A percentile compares a stretch with the other conserved stretches of the same genome.
phyloP scores from a whole-genome alignment of 2,888 invertebrate genomes.

The Thecophora atra region DNA sequence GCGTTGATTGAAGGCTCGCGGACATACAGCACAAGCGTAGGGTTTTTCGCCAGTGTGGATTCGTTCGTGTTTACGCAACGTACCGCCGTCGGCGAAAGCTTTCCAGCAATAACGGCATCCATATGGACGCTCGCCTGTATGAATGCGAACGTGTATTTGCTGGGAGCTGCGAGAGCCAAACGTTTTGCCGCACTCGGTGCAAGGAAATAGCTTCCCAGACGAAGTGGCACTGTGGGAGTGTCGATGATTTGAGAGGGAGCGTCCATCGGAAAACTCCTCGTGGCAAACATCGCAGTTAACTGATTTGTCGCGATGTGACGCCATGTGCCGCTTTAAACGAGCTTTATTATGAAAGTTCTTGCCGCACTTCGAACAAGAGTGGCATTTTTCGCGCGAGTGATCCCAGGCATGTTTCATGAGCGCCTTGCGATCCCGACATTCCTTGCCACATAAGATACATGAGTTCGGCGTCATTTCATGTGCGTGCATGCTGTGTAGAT shows the following conservation, averaged over 20 bases:
- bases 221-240: slow-evolving; percentile 70
- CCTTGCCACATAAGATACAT: slow-evolving; percentile 74
- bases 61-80: slow-evolving; percentile 83
- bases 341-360: slow-evolving; percentile 79
- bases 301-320: slow-evolving; percentile 76
- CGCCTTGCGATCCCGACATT: slow-evolving; percentile 75
- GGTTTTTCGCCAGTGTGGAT: slow-evolving; percentile 89
- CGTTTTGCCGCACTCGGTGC: slow-evolving; percentile 84
- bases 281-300: slow-evolving; percentile 77
- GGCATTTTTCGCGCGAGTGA: slow-evolving; percentile 73
- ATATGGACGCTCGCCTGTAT: slow-evolving; percentile 84
- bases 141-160: slow-evolving; percentile 86
- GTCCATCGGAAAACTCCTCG: slow-evolving; percentile 76
- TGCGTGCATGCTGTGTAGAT: slow-evolving; percentile 71
- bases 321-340: slow-evolving; percentile 73
- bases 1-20: slow-evolving; percentile 86
- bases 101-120: slow-evolving; percentile 89
- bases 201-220: slow-evolving; percentile 78
- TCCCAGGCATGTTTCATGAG: slow-evolving; percentile 77
- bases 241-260: slow-evolving; percentile 75
- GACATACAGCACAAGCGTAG: slow-evolving; percentile 87
- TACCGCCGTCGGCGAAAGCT: slow-evolving; percentile 88
- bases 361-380: slow-evolving; percentile 74
- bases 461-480: slow-evolving; percentile 73
- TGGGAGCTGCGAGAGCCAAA: slow-evolving; percentile 87